These are phyloP conservation scores for Drosophila dives DNA, from an alignment of 2,888 invertebrate genomes.

Conservation along the genomic window DNA sequence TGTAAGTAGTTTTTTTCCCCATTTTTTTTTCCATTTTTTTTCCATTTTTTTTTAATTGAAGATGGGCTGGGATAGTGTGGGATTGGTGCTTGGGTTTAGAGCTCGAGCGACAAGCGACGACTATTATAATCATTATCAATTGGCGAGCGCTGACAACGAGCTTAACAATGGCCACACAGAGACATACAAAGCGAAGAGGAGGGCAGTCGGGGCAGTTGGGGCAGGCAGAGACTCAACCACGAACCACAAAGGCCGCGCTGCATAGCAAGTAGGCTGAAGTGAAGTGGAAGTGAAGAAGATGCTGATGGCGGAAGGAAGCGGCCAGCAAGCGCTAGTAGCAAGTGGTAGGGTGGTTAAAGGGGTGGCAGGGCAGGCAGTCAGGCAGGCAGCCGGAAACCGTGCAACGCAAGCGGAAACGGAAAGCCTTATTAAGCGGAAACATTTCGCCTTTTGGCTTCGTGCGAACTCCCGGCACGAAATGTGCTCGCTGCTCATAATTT, in stretches of 20 bases:
- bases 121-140: slow-evolving; percentile 82
- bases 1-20: slow-evolving; percentile 66
- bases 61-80: background rate
- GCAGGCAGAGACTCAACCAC: slow-evolving; percentile 41
- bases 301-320: slow-evolving; percentile 62
- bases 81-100: slow-evolving; percentile 2
- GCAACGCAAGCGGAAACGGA: slow-evolving; percentile 76
- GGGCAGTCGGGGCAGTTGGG: background rate
- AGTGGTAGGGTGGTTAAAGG: background rate
- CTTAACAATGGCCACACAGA: slow-evolving; percentile 70
- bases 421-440: slow-evolving; percentile 82
- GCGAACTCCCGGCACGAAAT: slow-evolving; percentile 50
- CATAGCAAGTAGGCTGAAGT: slow-evolving; percentile 76
- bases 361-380: background rate
- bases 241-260: slow-evolving; percentile 74
- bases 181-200: slow-evolving; percentile 25
- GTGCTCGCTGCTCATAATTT: slow-evolving; percentile 71
- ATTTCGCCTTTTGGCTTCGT: slow-evolving; percentile 80
- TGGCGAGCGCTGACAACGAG: slow-evolving; percentile 80
- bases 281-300: slow-evolving; percentile 60
- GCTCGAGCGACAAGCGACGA: slow-evolving; percentile 47
- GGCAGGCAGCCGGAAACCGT: slow-evolving; percentile 47
- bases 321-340: slow-evolving; percentile 34
- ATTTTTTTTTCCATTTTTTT: background rate
- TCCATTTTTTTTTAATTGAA: slow-evolving; percentile 4